These are phyloP conservation scores for Girardia tigrina DNA, from an alignment of 2,888 invertebrate species.

Conservation along the genomic window DNA sequence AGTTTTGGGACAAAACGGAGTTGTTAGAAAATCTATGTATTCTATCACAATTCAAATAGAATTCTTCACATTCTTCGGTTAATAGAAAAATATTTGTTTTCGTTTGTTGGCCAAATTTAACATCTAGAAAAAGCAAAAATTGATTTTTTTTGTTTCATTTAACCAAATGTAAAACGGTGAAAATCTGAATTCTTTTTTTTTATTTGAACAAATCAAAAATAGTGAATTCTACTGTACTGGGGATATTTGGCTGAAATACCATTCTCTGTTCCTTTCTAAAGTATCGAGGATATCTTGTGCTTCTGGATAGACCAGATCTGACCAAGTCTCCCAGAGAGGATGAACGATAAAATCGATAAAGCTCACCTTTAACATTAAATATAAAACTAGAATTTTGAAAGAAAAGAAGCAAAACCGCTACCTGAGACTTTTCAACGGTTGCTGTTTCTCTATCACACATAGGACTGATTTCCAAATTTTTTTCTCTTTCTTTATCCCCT, in stretches of 20 bases:
- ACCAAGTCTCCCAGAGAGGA: conserved; percentile 99
- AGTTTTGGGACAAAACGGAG: conserved; percentile 17
- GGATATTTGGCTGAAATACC: conserved; percentile 60
- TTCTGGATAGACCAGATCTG: conserved; percentile 92
- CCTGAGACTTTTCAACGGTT: conserved; percentile 91
- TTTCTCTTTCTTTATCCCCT: conserved; percentile 84
- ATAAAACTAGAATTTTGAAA: not conserved
- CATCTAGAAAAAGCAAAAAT: not conserved
- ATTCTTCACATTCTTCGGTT: not conserved
- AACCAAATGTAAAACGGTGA: no score
- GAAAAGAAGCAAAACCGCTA: conserved; percentile 43
- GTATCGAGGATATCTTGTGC: conserved; percentile 94
- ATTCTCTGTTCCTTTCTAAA: conserved; percentile 91
- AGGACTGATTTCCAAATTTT: conserved; percentile 88
- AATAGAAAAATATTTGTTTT: conserved; percentile 4
- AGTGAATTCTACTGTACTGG: no score
- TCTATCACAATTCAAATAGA: not conserved
- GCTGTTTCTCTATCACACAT: conserved; percentile 96
- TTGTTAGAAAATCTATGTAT: not conserved
- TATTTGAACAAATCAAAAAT: no score
- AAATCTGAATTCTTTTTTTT: no score
- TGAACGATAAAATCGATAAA: conserved; percentile 99
- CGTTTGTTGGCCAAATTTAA: not conserved
- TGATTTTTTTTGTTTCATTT: no score
- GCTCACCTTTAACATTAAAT: conserved; percentile 60